A percentile compares a stretch with the other conserved stretches of the same genome.
These are phyloP conservation scores for Monoplex corrugatus DNA, from an alignment of 2,888 invertebrate genomes.

Conservation along the genomic window DNA sequence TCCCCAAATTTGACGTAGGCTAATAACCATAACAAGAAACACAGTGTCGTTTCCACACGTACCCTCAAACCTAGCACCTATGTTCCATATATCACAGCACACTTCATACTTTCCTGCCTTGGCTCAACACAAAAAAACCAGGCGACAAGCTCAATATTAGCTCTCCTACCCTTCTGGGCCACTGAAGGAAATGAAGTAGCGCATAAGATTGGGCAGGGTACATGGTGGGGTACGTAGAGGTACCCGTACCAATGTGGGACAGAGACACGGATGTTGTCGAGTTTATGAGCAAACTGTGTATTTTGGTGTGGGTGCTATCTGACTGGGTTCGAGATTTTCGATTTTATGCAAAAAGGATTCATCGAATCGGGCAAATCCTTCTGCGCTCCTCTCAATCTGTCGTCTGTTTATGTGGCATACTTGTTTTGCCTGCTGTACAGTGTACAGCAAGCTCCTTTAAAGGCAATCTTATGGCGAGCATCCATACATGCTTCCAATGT, in stretches of 20 bases:
- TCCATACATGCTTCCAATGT: background rate
- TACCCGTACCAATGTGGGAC: background rate
- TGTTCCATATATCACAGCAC: too few relatives aligned
- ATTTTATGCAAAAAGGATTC: background rate
- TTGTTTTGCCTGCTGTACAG: background rate
- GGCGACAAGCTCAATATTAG: constrained; percentile 25
- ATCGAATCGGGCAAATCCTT: too few relatives aligned
- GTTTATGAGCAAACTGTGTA: background rate
- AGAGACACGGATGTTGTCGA: constrained; percentile 19
- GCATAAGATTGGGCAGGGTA: too few relatives aligned
- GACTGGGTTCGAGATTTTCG: background rate
- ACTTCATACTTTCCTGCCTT: background rate
- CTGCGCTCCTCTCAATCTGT: background rate
- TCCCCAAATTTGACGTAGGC: too few relatives aligned
- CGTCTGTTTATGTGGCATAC: background rate
- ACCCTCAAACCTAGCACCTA: too few relatives aligned
- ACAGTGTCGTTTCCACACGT: too few relatives aligned
- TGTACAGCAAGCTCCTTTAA: background rate
- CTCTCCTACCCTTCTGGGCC: background rate
- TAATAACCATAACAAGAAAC: too few relatives aligned
- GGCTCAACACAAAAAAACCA: constrained; percentile 24
- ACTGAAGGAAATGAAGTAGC: background rate
- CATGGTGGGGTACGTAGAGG: too few relatives aligned
- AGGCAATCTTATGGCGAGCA: background rate
- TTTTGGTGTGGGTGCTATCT: background rate